These are phyloP conservation scores for Pachycephala philippinensis DNA, from an alignment of 2,113 vertebrate genomes.

Conservation along the genomic window DNA sequence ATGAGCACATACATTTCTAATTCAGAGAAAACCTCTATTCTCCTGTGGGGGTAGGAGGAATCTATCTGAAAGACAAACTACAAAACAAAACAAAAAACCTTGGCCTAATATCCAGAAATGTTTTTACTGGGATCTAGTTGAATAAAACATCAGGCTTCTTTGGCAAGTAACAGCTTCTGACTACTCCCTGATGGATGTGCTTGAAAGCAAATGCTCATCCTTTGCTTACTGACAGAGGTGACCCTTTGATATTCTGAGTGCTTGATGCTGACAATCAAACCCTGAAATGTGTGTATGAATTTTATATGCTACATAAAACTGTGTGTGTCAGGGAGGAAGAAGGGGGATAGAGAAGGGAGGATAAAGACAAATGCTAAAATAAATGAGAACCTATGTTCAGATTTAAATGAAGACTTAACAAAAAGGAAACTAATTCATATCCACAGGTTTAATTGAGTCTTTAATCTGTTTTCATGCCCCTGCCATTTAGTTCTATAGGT, in stretches of 20 bases:
- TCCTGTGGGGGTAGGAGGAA: neutral
- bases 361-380: neutral
- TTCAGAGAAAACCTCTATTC: neutral
- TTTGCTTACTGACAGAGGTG: constrained; percentile 69
- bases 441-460: neutral
- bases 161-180: constrained; percentile 59
- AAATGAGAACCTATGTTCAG: neutral
- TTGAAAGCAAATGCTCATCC: constrained; percentile 68
- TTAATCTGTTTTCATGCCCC: neutral
- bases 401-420: neutral
- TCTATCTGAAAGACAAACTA: neutral
- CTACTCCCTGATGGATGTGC: constrained; percentile 57
- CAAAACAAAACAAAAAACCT: neutral
- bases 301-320: neutral
- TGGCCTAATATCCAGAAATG: constrained; percentile 56
- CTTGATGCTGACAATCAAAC: constrained; percentile 65
- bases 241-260: constrained; percentile 63
- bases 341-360: neutral
- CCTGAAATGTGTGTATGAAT: constrained; percentile 31
- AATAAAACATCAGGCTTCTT: constrained; percentile 74
- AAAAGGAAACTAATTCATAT: neutral
- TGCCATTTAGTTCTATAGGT: neutral
- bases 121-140: constrained; percentile 49
- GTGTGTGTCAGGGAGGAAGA: neutral
- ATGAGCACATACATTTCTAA: neutral